Base-by-base conservation (phyloP, 37 sponge, comb jelly and placozoan genomes). In the Aplysina aerophoba region DNA sequence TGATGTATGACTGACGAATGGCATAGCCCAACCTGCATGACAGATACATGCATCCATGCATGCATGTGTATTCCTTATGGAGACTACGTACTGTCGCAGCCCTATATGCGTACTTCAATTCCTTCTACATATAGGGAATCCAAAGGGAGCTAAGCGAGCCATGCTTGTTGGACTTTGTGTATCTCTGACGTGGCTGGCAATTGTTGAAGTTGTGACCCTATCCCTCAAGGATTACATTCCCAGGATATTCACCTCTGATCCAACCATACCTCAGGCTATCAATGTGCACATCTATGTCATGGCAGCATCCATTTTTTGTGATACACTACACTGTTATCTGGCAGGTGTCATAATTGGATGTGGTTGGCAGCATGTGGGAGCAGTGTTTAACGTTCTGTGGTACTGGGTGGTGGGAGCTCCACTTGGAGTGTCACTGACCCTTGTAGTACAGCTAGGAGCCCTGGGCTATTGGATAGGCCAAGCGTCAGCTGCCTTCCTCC, bases 381-480 rank as follows among this genome's bases (percentile, higher is more conserved):
- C 92, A n/a, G 33, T 85, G 72, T 66, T 53, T 16, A 86, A 85
- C 69, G 65, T 88, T 58, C 22, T 75, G 0, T 54, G 36, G 14
- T 92, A 68, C 72, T 91, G 84, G n/a, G 0, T 88, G 0, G 28
- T 92, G 27, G 92, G 89, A 68, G 55, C 88, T 13, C 86, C 92
- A 81, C 28, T 92, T 65, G 86, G 86, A 12, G 24, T 81, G 2
- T 71, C 37, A 59, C 81, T 92, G 74, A 89, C 86, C 16, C 69
- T 88, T 17, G 24, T 58, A n/a, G 80, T 62, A 15, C 55, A 82
- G 0, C 36, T 92, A 59, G 88, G 88, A 4, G 75, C 79, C 0
- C 38, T 73, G 68, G 92, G 92, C 25, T 54, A 82, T 21, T 92
- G 92, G 92, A 67, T 83, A 27, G 92, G 92, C 16, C 63, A 85